Evolutionary conservation across 2,113 vertebrate genomes (phyloP).

Genomic region (human (Homo sapiens)): GRCh38 chr3:126663001-126663500

Average conservation of each 20-base stretch:
- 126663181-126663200: neutral
- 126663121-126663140: slow-evolving; percentile 83
- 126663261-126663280: neutral
- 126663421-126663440: slow-evolving; percentile 87
- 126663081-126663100: slow-evolving; percentile 92
- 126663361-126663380: slow-evolving; percentile 94
- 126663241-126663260: fast-evolving
- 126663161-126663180: neutral
- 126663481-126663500: slow-evolving; percentile 91
- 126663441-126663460: slow-evolving; percentile 90
- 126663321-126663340: slow-evolving; percentile 92
- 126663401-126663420: slow-evolving; percentile 87
- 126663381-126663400: slow-evolving; percentile 84
- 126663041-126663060: slow-evolving; percentile 74
- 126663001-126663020: fast-evolving
- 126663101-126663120: slow-evolving; percentile 92
- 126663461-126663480: slow-evolving; percentile 93
- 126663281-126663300: neutral
- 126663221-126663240: no score
- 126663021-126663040: fast-evolving
- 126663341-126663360: slow-evolving; percentile 96
- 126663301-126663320: neutral
- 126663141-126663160: fast-evolving
- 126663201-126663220: no score
- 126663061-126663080: slow-evolving; percentile 94